phyloP scores from a whole-genome alignment of 2,113 vertebrate genomes.

The Gobius niger region DNA sequence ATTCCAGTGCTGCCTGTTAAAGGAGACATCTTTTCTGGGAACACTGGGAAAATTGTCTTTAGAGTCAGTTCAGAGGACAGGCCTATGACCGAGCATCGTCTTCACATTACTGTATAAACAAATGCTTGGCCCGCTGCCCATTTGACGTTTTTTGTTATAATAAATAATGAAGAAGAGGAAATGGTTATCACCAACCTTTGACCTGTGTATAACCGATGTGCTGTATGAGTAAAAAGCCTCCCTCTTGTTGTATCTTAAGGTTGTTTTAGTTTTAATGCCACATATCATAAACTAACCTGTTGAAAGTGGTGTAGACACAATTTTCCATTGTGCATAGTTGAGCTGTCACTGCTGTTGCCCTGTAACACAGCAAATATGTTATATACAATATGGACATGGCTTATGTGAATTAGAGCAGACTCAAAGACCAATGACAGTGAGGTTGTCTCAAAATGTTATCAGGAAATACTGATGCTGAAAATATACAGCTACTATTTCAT shows the following conservation, averaged over 20 bases:
- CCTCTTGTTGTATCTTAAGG: not conserved
- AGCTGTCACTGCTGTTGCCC: constrained; percentile 69
- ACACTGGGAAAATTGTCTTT: constrained; percentile 63
- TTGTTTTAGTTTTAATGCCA: constrained; percentile 18
- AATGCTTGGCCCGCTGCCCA: constrained; percentile 54
- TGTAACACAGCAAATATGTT: constrained; percentile 38
- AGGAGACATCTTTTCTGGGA: constrained; percentile 52
- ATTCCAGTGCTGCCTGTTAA: constrained; percentile 23
- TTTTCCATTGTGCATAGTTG: constrained; percentile 73
- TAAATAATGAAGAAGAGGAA: constrained; percentile 74
- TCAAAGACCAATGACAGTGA: not conserved
- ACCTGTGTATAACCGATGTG: constrained; percentile 32
- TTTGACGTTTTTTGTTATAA: constrained; percentile 62
- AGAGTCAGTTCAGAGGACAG: constrained; percentile 59
- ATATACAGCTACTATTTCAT: not conserved
- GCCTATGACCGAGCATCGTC: constrained; percentile 57
- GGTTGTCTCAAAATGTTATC: not conserved
- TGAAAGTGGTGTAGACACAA: constrained; percentile 63
- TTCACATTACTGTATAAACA: constrained; percentile 73
- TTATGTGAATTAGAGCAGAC: not conserved
- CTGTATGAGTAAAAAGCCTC: constrained; percentile 18
- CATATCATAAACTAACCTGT: constrained; percentile 72
- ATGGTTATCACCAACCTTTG: constrained; percentile 54
- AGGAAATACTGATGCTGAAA: too few species aligned
- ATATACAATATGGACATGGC: too few species aligned